These are phyloP conservation scores for Trachelus iudaicus DNA, from an alignment of 2,888 invertebrate genomes.

Conservation along the genomic window DNA sequence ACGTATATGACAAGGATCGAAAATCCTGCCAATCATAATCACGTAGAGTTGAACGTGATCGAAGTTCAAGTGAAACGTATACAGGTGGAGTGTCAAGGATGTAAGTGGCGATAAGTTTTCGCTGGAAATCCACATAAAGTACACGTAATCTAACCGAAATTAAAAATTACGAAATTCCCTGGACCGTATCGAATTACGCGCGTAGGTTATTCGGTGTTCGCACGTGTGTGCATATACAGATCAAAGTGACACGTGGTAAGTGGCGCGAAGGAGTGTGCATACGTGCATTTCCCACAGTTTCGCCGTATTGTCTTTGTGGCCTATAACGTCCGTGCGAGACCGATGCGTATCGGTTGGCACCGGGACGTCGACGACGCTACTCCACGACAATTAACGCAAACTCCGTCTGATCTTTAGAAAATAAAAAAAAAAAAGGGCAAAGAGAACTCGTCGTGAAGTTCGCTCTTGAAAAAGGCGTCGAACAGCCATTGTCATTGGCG, in stretches of 20 bases:
- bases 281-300: neutral
- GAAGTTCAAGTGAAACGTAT: neutral
- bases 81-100: neutral
- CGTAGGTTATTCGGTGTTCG: neutral
- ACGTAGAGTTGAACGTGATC: neutral
- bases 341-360: neutral
- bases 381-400: neutral
- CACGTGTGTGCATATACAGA: neutral
- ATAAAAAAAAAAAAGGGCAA: neutral
- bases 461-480: neutral
- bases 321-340: neutral
- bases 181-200: neutral
- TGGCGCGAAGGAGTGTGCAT: neutral
- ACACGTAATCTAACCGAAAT: neutral
- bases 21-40: neutral
- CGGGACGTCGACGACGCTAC: neutral
- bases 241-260: neutral
- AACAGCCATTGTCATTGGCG: neutral
- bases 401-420: neutral
- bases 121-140: neutral
- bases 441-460: neutral
- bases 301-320: neutral
- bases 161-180: neutral
- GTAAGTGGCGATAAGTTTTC: neutral
- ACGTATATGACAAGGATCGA: neutral